Percentiles rank a stretch among this genome's conserved stretches.
Evolutionary conservation across 2,797 vertebrate species (phyloP).

Genomic region (Otolemur crassicaudatus): DNA sequence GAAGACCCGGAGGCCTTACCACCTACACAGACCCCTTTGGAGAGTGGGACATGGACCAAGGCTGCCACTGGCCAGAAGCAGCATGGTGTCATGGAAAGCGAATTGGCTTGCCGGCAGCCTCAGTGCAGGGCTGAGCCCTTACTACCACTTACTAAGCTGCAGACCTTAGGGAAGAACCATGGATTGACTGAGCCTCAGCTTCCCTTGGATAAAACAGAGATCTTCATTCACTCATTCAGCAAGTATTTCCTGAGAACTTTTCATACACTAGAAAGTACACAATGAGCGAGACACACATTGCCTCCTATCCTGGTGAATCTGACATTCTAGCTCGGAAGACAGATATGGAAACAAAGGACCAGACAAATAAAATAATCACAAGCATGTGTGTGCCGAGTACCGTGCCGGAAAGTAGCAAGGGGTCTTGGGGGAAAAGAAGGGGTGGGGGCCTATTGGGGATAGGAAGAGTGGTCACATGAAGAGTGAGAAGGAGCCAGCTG

Average conservation of each 20-base stretch:
- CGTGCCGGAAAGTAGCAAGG: neutral
- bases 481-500: neutral
- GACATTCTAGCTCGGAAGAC: neutral
- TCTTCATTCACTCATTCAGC: neutral
- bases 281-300: neutral
- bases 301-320: neutral
- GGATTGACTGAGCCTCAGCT: neutral
- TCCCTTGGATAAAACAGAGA: neutral
- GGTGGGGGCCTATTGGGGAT: neutral
- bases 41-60: neutral
- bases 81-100: neutral
- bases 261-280: neutral
- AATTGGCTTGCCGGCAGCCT: no score
- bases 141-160: neutral
- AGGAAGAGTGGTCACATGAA: neutral
- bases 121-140: no score
- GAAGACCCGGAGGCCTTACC: neutral
- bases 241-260: neutral
- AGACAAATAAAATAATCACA: neutral
- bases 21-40: neutral
- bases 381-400: neutral
- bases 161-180: neutral
- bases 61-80: neutral
- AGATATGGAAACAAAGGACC: neutral
- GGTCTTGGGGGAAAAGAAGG: fast-evolving